Evolutionary conservation across 2,888 invertebrate species (phyloP).

Genomic region (Apamea crenata): DNA sequence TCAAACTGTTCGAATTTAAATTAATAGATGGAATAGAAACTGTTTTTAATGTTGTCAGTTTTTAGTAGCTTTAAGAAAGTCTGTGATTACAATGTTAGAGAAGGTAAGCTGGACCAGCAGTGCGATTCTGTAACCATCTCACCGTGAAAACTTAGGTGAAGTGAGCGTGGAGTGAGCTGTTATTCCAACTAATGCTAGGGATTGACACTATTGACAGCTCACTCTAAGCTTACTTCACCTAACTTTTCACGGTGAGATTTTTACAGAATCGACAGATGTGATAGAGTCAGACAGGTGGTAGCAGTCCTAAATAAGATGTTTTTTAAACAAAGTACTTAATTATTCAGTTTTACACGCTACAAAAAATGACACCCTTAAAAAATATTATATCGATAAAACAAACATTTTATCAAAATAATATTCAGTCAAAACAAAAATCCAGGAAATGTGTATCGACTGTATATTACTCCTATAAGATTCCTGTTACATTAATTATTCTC

Average conservation of each 20-base stretch:
- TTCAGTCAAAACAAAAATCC: neutral
- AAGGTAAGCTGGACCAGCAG: too few relatives aligned
- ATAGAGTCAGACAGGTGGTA: neutral
- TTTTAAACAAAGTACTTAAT: neutral
- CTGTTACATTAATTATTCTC: neutral
- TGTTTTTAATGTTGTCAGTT: neutral
- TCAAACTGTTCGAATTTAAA: constrained; percentile 38
- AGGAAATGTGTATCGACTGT: neutral
- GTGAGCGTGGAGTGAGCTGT: too few relatives aligned
- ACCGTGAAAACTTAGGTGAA: too few relatives aligned
- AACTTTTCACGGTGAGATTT: too few relatives aligned
- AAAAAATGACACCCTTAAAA: neutral
- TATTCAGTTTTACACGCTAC: neutral
- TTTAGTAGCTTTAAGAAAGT: neutral
- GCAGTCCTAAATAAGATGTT: neutral
- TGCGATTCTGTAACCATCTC: too few relatives aligned
- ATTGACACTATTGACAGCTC: too few relatives aligned
- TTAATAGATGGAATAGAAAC: constrained; percentile 4
- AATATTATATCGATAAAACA: neutral
- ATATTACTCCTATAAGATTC: neutral
- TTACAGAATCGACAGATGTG: too few relatives aligned
- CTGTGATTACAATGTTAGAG: neutral
- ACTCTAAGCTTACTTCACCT: too few relatives aligned
- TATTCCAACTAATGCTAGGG: too few relatives aligned
- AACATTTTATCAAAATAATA: neutral